Percentiles rank a stretch among this genome's conserved stretches.
These are phyloP conservation scores for Tetramorium alpestre DNA, from an alignment of 1,140 invertebrate genomes.

Conservation along the genomic window DNA sequence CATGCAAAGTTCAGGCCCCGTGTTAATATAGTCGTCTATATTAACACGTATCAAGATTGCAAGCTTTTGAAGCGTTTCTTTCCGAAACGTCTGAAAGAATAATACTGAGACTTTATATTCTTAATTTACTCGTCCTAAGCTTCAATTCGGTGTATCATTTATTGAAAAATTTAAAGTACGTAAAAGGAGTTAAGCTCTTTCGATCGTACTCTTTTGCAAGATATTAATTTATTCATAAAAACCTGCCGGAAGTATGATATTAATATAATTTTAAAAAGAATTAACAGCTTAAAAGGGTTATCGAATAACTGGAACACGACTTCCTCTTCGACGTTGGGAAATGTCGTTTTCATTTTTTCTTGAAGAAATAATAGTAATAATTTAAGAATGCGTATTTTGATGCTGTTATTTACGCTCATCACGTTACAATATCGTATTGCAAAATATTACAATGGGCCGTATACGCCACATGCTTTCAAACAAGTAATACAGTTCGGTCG, in stretches of 20 bases:
- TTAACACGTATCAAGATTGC: too few species aligned
- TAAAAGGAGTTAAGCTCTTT: too few species aligned
- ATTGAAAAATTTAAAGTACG: too few species aligned
- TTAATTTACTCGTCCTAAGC: too few species aligned
- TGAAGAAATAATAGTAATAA: not conserved
- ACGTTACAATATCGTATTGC: not conserved
- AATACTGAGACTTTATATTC: too few species aligned
- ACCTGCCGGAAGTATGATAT: not conserved
- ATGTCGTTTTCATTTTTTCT: not conserved
- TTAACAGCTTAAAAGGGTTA: not conserved
- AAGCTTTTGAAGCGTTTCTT: too few species aligned
- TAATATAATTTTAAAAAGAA: not conserved
- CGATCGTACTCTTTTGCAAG: not conserved
- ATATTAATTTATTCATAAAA: not conserved
- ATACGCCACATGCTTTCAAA: not conserved
- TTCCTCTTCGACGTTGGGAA: not conserved
- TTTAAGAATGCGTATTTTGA: not conserved
- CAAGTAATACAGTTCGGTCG: conserved; percentile 34
- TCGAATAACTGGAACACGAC: not conserved
- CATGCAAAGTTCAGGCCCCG: too few species aligned
- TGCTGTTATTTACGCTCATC: not conserved
- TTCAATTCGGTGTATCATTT: too few species aligned
- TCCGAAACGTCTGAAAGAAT: too few species aligned
- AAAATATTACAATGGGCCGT: conserved; percentile 22
- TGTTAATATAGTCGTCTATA: too few species aligned